Evolutionary conservation across 2,113 vertebrate genomes (phyloP).

Genomic region (Isichthys henryi): DNA sequence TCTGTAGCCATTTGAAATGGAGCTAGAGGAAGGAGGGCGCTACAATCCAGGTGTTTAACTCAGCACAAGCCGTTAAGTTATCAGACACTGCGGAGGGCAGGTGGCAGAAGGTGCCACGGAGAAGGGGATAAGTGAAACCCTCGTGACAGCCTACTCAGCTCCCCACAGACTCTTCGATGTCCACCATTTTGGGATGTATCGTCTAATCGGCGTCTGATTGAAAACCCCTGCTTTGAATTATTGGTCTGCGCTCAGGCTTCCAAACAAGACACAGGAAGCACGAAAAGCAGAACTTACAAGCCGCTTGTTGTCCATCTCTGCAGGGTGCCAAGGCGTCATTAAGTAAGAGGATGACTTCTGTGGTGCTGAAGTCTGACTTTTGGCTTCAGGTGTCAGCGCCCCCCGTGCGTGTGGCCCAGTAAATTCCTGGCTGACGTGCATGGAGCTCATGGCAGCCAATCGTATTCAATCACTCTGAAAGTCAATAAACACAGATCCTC

Average conservation of each 20-base stretch:
- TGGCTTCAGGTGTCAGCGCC: not conserved
- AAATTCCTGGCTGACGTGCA: not conserved
- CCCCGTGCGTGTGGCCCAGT: not conserved
- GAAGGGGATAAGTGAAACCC: not conserved
- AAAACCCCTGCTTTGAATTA: not conserved
- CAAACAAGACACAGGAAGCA: not conserved
- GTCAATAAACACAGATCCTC: conserved; percentile 24
- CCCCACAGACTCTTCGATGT: not conserved
- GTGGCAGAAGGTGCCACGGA: not conserved
- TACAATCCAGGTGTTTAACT: not conserved
- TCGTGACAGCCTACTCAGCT: not conserved
- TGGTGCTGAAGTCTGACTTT: not conserved
- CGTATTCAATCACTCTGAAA: conserved; percentile 18
- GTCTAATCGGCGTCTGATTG: not conserved
- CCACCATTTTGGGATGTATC: not conserved
- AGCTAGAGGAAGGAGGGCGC: not conserved
- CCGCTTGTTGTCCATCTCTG: not conserved
- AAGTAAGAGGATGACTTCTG: not conserved
- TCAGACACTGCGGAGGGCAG: not conserved
- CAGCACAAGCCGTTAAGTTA: not conserved
- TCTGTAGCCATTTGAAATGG: conserved; percentile 6
- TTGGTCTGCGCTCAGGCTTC: not conserved
- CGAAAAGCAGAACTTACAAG: not conserved
- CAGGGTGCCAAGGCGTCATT: not conserved
- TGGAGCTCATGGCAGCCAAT: not conserved